phyloP scores from a whole-genome alignment of 2,888 invertebrate genomes.

The Ferdinandea cuprea region DNA sequence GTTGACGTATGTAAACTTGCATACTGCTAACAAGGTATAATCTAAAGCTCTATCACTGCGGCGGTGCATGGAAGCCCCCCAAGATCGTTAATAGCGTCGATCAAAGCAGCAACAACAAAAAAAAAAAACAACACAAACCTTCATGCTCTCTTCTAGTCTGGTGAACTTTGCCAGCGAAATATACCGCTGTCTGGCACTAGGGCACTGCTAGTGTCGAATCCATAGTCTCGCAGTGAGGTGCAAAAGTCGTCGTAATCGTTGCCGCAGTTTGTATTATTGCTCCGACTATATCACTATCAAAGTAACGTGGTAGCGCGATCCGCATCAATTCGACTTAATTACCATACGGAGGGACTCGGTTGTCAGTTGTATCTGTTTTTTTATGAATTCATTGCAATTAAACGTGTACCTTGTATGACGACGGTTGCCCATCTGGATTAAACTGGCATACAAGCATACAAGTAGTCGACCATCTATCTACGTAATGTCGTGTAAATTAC shows the following conservation, averaged over 20 bases:
- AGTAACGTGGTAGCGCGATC: conserved; percentile 1
- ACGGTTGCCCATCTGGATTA: background rate
- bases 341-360: conserved; percentile 7
- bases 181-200: conserved; percentile 55
- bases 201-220: conserved; percentile 69
- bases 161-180: conserved; percentile 70
- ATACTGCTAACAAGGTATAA: background rate
- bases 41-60: conserved; percentile 21
- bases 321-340: conserved; percentile 31
- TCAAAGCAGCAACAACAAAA: conserved; percentile 33
- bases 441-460: conserved; percentile 53
- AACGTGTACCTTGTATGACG: conserved; percentile 5
- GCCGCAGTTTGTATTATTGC: conserved; percentile 26
- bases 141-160: conserved; percentile 58
- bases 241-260: conserved; percentile 51
- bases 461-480: conserved; percentile 16
- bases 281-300: background rate
- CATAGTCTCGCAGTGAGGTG: conserved; percentile 68
- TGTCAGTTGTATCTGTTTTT: conserved; percentile 10
- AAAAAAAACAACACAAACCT: conserved; percentile 34
- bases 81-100: conserved; percentile 27
- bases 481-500: conserved; percentile 55
- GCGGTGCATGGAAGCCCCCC: conserved; percentile 1
- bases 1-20: conserved; percentile 15
- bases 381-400: conserved; percentile 34